A percentile compares a stretch with the other conserved stretches of the same genome.
Evolutionary conservation across 1,140 invertebrate genomes (phyloP).

Genomic region (Maniola jurtina): DNA sequence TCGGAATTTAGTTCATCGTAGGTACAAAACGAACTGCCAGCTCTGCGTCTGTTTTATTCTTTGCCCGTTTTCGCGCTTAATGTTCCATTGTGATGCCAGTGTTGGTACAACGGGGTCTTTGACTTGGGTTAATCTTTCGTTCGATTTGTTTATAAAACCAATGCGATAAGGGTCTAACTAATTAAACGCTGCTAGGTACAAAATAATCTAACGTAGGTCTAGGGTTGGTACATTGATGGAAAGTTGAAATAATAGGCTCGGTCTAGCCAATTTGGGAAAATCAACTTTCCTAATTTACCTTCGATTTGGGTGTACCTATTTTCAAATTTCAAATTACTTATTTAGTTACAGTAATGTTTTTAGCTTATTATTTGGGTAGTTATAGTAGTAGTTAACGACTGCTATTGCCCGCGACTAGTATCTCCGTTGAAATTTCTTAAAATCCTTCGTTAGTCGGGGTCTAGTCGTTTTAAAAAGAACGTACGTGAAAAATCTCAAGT

Average conservation of each 20-base stretch:
- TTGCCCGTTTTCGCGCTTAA: constrained; percentile 47
- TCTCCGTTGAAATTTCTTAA: too few species aligned
- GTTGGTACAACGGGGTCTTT: constrained; percentile 20
- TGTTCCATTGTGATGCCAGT: constrained; percentile 47
- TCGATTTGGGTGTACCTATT: too few species aligned
- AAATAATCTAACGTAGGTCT: not conserved
- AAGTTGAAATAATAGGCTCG: not conserved
- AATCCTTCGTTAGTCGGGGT: too few species aligned
- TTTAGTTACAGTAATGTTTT: too few species aligned
- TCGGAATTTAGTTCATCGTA: constrained; percentile 45
- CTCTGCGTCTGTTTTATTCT: constrained; percentile 45
- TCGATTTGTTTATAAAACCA: constrained; percentile 1
- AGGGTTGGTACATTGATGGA: not conserved
- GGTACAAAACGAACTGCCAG: constrained; percentile 39
- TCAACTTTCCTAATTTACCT: not conserved
- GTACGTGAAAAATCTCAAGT: too few species aligned
- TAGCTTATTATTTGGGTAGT: too few species aligned
- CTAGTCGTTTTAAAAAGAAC: too few species aligned
- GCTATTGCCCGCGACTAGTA: too few species aligned
- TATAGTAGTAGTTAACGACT: too few species aligned
- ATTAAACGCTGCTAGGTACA: constrained; percentile 7
- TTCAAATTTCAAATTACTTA: too few species aligned
- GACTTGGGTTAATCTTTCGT: constrained; percentile 15
- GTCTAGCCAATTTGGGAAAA: not conserved
- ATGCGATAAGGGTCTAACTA: constrained; percentile 4